Conservation (phyloP, 1,140 invertebrate species). For the Magallana ariakensis region DNA sequence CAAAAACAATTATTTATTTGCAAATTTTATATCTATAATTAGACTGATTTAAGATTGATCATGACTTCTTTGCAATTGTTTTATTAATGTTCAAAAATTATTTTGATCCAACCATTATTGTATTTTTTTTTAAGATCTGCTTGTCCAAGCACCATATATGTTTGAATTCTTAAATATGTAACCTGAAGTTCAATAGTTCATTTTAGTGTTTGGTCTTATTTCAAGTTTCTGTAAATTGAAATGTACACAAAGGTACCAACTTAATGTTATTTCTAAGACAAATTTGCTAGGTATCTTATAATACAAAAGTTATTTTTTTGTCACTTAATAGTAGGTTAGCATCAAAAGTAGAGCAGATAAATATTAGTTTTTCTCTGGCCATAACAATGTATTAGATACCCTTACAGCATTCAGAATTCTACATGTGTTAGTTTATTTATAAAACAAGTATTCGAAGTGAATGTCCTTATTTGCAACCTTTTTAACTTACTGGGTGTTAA, state of each 20-base stretch:
- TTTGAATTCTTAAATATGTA: too few species aligned
- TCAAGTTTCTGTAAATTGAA: too few species aligned
- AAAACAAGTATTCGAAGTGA: neutral
- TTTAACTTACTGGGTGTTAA: neutral
- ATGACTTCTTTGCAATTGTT: too few species aligned
- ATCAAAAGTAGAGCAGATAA: neutral
- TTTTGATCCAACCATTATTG: too few species aligned
- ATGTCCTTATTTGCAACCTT: neutral
- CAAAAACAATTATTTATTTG: too few species aligned
- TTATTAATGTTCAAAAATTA: too few species aligned
- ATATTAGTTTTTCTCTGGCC: constrained; percentile 2
- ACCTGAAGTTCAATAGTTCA: neutral
- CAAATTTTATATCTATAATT: too few species aligned
- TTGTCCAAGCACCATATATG: too few species aligned
- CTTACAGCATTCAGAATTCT: neutral
- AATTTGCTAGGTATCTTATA: neutral
- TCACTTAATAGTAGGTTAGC: neutral
- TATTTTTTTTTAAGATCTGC: too few species aligned
- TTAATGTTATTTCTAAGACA: too few species aligned
- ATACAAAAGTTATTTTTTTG: neutral
- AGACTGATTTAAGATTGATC: too few species aligned
- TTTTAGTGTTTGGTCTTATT: neutral
- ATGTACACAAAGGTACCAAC: too few species aligned
- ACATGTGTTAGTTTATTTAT: constrained; percentile 7
- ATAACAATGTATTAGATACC: constrained; percentile 22